These are phyloP conservation scores for Bradynema listronoti DNA, from an alignment of 1,140 invertebrate species.

Conservation along the genomic window DNA sequence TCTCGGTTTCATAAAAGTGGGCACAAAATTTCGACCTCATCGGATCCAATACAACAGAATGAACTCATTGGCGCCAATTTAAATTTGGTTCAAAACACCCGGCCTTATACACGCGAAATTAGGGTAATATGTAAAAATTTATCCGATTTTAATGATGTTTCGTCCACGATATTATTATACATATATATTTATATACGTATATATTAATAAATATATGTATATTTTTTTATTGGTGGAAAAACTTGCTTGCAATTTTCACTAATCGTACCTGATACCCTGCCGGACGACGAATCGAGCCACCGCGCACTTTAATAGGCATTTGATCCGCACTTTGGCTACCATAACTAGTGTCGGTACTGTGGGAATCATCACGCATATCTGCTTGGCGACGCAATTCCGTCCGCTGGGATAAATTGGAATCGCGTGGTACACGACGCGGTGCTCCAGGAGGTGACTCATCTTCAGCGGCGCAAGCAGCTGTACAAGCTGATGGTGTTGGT, in stretches of 20 bases:
- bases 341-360: slow-evolving; percentile 46
- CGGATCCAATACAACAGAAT: too few relatives aligned
- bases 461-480: slow-evolving; percentile 5
- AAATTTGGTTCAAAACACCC: too few relatives aligned
- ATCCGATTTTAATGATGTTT: not conserved
- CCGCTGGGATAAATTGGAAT: slow-evolving; percentile 3
- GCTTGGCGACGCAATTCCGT: slow-evolving; percentile 27
- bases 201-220: too few relatives aligned
- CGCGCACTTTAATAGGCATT: slow-evolving; percentile 68
- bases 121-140: slow-evolving; percentile 10
- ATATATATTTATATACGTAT: too few relatives aligned
- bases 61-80: too few relatives aligned
- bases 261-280: slow-evolving; percentile 64
- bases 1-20: too few relatives aligned
- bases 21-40: too few relatives aligned
- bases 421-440: not conserved
- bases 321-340: slow-evolving; percentile 60
- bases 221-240: too few relatives aligned
- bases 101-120: too few relatives aligned
- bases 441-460: slow-evolving; percentile 2
- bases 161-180: too few relatives aligned
- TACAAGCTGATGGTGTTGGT: not conserved
- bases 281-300: slow-evolving; percentile 71
- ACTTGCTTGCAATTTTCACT: too few relatives aligned
- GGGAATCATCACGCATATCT: slow-evolving; percentile 22